Conservation (phyloP, 1,140 invertebrate species). For the Drosophila obscura region DNA sequence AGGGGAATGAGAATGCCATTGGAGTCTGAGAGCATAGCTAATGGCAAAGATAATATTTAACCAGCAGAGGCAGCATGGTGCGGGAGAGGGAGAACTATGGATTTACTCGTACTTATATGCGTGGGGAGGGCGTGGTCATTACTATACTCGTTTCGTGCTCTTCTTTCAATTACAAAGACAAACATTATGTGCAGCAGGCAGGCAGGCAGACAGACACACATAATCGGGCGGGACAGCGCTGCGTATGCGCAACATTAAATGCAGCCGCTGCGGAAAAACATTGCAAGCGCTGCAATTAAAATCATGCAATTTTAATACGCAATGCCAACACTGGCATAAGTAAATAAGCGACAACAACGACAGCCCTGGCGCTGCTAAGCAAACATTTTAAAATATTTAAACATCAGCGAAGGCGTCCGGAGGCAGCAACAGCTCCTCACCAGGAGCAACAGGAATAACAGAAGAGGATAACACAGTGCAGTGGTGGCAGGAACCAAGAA, state of each 20-base stretch:
- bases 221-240: slow-evolving; percentile 27
- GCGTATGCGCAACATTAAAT: slow-evolving; percentile 80
- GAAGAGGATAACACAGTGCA: too few relatives aligned
- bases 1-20: slow-evolving; percentile 18
- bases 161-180: slow-evolving; percentile 49
- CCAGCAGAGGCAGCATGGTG: slow-evolving; percentile 18
- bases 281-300: slow-evolving; percentile 77
- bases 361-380: slow-evolving; percentile 60
- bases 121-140: slow-evolving; percentile 35
- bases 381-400: slow-evolving; percentile 82
- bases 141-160: slow-evolving; percentile 30
- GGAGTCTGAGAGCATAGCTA: slow-evolving; percentile 28
- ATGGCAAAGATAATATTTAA: slow-evolving; percentile 68
- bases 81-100: slow-evolving; percentile 1
- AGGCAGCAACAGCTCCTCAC: slow-evolving; percentile 22
- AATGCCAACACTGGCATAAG: slow-evolving; percentile 75
- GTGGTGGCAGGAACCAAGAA: slow-evolving; percentile 1
- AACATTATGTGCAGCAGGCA: slow-evolving; percentile 41
- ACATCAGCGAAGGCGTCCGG: slow-evolving; percentile 37
- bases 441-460: background rate
- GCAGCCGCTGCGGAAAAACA: slow-evolving; percentile 58
- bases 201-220: background rate
- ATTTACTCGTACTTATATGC: slow-evolving; percentile 16
- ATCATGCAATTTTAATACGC: slow-evolving; percentile 79
- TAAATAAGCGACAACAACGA: slow-evolving; percentile 66